Evolutionary conservation across 53 echinoderm and acorn worm genomes (phyloP), one percentile per base, ranked within the genome.

Genomic region (Hippasteria phrygiana): DNA sequence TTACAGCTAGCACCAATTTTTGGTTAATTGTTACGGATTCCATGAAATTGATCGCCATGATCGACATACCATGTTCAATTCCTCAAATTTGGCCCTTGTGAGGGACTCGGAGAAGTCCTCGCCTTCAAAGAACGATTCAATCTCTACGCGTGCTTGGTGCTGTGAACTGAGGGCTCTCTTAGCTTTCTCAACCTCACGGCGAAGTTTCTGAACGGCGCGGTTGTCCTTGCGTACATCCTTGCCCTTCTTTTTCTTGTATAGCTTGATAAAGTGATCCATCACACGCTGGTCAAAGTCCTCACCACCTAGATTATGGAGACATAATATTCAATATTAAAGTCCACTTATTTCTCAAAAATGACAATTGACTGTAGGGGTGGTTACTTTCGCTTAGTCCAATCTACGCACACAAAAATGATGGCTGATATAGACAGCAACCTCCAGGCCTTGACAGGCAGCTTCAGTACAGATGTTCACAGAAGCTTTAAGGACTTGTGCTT

Each of bases 241-340:
- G 43, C 98, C 98, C 88, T 95, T 97, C 94, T 97, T 97, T 73
- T 97, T 97, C 94, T 97, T 97, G 98, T 97, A 97, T 55, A 97
- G 70, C 75, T 97, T 97, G 89, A 97, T 94, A 88, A 97, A 97
- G 48, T 97, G 94, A 26, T 97, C 95, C 98, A 97, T 97, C 14
- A 97, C 98, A 76, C 93, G 95, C 88, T 95, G 98, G 71, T 97
- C 98, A 88, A 97, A 97, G 50, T 97, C 98, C 78, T 97, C 98
- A 94, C 98, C 98, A 78, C 97, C 96, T 96, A 66, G 18, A 67
- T 28, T 74, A 6, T 5, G 34, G 35, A 1, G 20, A 78, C n/a
- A 53, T 27, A 27, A 28, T 14, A 31, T 1, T 24, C 31, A 48
- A 9, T 17, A 12, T 56, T 31, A n/a, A n/a, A n/a, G n/a, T n/a